These are phyloP conservation scores for Rhopalosiphum maidis DNA, from an alignment of 1,140 invertebrate species.

Conservation along the genomic window DNA sequence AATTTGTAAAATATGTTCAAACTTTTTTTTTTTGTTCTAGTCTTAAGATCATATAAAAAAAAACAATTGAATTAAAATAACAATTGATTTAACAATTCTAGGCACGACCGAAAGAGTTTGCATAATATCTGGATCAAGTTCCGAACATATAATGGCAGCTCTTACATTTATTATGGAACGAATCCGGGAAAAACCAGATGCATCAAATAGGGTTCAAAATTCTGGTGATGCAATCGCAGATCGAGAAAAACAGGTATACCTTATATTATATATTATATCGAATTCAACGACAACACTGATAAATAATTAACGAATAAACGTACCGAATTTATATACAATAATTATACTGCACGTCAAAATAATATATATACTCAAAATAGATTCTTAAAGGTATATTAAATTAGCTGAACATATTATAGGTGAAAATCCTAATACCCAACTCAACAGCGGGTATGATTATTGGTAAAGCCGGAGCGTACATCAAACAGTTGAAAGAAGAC, in stretches of 20 bases:
- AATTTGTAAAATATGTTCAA: constrained; percentile 5
- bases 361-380: not conserved
- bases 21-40: not conserved
- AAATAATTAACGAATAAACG: not conserved
- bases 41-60: not conserved
- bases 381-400: not conserved
- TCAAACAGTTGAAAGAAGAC: constrained; percentile 98
- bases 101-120: constrained; percentile 97
- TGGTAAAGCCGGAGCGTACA: constrained; percentile 96
- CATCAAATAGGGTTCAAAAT: constrained; percentile 62
- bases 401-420: constrained; percentile 66
- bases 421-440: constrained; percentile 98
- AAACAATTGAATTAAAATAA: not conserved
- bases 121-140: constrained; percentile 87
- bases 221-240: constrained; percentile 65
- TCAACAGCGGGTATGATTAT: constrained; percentile 99
- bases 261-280: not conserved
- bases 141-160: constrained; percentile 91
- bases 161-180: constrained; percentile 97
- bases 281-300: not conserved
- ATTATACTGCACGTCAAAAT: not conserved
- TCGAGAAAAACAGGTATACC: constrained; percentile 75
- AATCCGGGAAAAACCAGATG: constrained; percentile 96
- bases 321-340: too few relatives aligned
- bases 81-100: constrained; percentile 64